Conservation (phyloP, 2,888 invertebrate genomes). For the Thecophora atra region DNA sequence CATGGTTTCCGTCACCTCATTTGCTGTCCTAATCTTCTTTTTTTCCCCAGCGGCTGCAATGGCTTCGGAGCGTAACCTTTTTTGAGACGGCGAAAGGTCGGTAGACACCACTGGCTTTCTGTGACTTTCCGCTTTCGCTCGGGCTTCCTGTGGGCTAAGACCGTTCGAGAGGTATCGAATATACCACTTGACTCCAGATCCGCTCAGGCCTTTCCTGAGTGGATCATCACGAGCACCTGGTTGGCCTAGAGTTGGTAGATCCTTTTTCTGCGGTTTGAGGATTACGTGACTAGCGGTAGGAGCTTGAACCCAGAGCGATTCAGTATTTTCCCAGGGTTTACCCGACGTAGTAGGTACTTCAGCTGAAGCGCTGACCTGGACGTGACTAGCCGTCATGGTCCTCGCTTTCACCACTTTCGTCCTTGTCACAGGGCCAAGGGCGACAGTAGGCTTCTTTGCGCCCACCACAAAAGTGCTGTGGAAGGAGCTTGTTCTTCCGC, state of each 20-base stretch:
- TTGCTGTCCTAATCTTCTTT: not conserved
- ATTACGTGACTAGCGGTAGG: not conserved
- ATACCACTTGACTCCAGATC: not conserved
- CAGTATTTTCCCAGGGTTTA: too few species aligned
- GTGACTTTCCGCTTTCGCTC: not conserved
- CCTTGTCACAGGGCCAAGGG: too few species aligned
- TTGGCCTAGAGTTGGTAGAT: not conserved
- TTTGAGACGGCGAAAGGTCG: not conserved
- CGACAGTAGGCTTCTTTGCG: too few species aligned
- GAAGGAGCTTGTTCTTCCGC: too few species aligned
- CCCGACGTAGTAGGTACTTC: too few species aligned
- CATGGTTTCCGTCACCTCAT: too few species aligned
- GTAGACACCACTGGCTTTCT: not conserved
- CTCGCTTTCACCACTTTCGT: too few species aligned
- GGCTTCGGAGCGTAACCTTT: not conserved
- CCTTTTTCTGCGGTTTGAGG: not conserved
- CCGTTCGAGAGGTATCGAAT: not conserved
- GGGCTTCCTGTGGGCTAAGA: not conserved
- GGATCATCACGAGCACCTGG: not conserved
- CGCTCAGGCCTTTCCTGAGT: too few species aligned
- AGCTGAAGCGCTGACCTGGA: too few species aligned
- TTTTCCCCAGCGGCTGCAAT: not conserved
- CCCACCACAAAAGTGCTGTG: too few species aligned
- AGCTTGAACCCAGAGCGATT: too few species aligned
- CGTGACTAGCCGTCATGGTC: not conserved